Percentiles rank a stretch among this genome's conserved stretches.
Conservation (phyloP, 2,797 vertebrate genomes). For the Valencia hispanica region DNA sequence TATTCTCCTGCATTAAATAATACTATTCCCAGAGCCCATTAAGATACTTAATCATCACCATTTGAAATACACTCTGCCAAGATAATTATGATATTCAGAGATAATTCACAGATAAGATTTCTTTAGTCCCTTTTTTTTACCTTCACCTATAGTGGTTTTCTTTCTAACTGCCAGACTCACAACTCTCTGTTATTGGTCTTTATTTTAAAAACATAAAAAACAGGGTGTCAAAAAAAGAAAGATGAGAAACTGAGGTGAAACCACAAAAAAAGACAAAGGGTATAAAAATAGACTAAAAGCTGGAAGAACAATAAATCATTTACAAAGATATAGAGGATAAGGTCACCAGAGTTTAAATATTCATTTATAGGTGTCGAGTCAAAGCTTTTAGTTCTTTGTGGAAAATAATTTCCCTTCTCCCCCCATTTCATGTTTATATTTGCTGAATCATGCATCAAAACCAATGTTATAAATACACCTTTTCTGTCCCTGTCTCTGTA, state of each 20-base stretch:
- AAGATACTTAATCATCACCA: slow-evolving; percentile 65
- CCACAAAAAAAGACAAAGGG: slow-evolving; percentile 54
- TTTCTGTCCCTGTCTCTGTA: slow-evolving; percentile 16
- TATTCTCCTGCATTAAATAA: slow-evolving; percentile 70
- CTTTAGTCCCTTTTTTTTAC: slow-evolving; percentile 3
- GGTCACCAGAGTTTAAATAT: slow-evolving; percentile 73
- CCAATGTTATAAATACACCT: slow-evolving; percentile 53
- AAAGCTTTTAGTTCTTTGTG: slow-evolving; percentile 60
- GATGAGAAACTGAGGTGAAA: slow-evolving; percentile 54
- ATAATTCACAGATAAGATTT: slow-evolving; percentile 60
- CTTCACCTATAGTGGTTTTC: slow-evolving; percentile 30
- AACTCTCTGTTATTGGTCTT: slow-evolving; percentile 28
- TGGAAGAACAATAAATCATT: slow-evolving; percentile 67
- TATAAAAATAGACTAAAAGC: slow-evolving; percentile 68
- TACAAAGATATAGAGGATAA: slow-evolving; percentile 42
- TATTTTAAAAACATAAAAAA: slow-evolving; percentile 29
- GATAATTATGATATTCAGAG: slow-evolving; percentile 73
- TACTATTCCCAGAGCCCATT: slow-evolving; percentile 69
- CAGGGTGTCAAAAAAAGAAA: slow-evolving; percentile 32
- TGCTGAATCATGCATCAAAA: slow-evolving; percentile 69
- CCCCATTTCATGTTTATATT: slow-evolving; percentile 68
- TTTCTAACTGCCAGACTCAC: slow-evolving; percentile 14
- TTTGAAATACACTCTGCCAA: slow-evolving; percentile 56
- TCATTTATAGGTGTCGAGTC: slow-evolving; percentile 69
- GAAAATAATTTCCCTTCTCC: slow-evolving; percentile 47